Conservation (phyloP, 30 jellyfish, hydroid and myxozoan genomes). For the Hydractinia echinata region DNA sequence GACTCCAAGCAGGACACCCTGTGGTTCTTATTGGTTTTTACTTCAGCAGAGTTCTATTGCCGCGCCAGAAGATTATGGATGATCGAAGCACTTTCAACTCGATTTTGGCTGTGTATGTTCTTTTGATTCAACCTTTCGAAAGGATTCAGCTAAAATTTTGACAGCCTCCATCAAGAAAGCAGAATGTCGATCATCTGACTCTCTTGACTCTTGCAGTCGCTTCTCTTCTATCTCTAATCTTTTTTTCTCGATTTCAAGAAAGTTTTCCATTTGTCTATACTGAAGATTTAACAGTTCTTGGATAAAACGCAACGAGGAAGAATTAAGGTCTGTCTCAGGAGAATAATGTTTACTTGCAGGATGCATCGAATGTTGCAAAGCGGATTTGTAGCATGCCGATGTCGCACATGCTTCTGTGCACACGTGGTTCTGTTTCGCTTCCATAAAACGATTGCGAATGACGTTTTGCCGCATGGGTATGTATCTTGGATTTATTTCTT, state of each 20-base stretch:
- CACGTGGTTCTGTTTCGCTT: too few relatives aligned
- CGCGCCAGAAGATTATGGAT: neutral
- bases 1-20: too few relatives aligned
- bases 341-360: too few relatives aligned
- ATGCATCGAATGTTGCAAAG: too few relatives aligned
- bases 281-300: constrained; percentile 18
- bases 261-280: constrained; percentile 19
- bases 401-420: too few relatives aligned
- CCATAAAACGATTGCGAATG: too few relatives aligned
- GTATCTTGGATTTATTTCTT: too few relatives aligned
- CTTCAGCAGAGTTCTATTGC: too few relatives aligned
- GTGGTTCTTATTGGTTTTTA: too few relatives aligned
- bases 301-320: neutral
- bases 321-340: too few relatives aligned
- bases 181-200: constrained; percentile 5
- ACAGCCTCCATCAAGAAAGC: constrained; percentile 25
- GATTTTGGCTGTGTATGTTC: neutral
- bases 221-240: constrained; percentile 10
- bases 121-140: constrained; percentile 11
- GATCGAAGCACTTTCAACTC: neutral
- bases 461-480: too few relatives aligned
- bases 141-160: constrained; percentile 17
- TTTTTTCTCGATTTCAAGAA: constrained; percentile 22
- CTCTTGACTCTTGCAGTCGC: constrained; percentile 8
- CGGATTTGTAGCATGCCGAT: too few relatives aligned